Base-by-base conservation (phyloP, 2,797 vertebrate species). In the Coregonus sp. region DNA sequence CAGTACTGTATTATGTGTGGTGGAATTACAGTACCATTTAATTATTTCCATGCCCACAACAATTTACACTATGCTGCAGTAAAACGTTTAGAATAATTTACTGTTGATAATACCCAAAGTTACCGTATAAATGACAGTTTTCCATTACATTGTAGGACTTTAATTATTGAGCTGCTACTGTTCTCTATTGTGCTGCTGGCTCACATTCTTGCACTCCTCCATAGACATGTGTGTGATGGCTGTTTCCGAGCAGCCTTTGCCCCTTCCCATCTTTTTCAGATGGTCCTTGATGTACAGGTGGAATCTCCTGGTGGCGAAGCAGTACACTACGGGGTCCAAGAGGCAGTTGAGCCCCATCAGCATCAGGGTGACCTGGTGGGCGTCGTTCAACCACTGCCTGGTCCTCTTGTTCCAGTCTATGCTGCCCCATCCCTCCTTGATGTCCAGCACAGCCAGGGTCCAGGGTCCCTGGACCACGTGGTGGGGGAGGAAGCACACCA, bases 271-370 rank as follows among this genome's bases (percentile, higher is more conserved):
- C 79, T 47, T 96, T 73, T 89, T 92, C 1, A 99, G 14, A 70
- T 96, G 96, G 29, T 88, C 82, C 4, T 90, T 85, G 63, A 99
- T 88, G 71, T 96, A 96, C 75, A 85, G 94, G 72, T 95, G 94
- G 82, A 99, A 99, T 86, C 95, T 99, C 83, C 95, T 96, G 65
- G 98, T 99, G 77, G 98, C 96, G 73, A 99, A 98, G 80, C 95
- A 99, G 83, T 99, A 99, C 85, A 99, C 97, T 7, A 99, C 70
- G 0, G 98, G 98, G 84, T 99, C 97, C 83, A 99, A 80, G 74
- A 98, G 92, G 69, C 97, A 98, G 89, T 99, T 99, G 0, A 88
- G 91, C 16, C 96, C 95, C 91, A 99, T 94, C 4, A 99, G 94
- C 80, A 95, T 89, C 79, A 97, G 76, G 0, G 97, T 99, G 83